phyloP scores from a whole-genome alignment of 2,113 vertebrate genomes.

The Typhlomys cinereus region DNA sequence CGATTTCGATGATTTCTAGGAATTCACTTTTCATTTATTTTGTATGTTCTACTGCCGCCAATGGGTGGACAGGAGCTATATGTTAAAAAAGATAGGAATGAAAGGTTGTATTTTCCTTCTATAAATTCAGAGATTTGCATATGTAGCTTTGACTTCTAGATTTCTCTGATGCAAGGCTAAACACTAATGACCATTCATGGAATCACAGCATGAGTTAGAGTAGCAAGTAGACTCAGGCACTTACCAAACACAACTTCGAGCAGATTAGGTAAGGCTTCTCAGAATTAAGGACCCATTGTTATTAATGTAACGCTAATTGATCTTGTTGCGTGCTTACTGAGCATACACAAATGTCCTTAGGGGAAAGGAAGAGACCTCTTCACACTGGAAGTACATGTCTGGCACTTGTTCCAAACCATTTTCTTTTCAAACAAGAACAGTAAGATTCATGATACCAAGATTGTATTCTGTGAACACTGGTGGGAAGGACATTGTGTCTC shows the following conservation, averaged over 20 bases:
- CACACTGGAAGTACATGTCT: not conserved
- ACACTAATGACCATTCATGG: not conserved
- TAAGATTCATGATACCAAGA: not conserved
- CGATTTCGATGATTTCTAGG: not conserved
- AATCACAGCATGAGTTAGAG: not conserved
- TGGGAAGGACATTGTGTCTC: not conserved
- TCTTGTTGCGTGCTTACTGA: not conserved
- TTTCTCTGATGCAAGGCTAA: not conserved
- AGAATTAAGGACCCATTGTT: slow-evolving; percentile 30
- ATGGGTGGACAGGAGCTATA: not conserved
- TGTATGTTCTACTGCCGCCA: not conserved
- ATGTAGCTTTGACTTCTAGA: not conserved
- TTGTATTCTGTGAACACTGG: not conserved
- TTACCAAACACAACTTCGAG: not conserved
- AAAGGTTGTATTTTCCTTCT: not conserved
- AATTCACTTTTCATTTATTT: slow-evolving; percentile 3
- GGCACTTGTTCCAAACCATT: slow-evolving; percentile 46
- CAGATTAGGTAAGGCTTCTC: not conserved
- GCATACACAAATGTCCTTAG: not conserved
- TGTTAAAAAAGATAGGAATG: not conserved
- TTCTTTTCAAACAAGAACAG: slow-evolving; percentile 17
- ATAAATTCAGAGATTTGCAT: not conserved
- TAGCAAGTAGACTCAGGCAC: not conserved
- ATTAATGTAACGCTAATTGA: slow-evolving; percentile 17
- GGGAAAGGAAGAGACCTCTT: not conserved